phyloP scores from a whole-genome alignment of 2,888 invertebrate genomes.

The Tipula helvola region DNA sequence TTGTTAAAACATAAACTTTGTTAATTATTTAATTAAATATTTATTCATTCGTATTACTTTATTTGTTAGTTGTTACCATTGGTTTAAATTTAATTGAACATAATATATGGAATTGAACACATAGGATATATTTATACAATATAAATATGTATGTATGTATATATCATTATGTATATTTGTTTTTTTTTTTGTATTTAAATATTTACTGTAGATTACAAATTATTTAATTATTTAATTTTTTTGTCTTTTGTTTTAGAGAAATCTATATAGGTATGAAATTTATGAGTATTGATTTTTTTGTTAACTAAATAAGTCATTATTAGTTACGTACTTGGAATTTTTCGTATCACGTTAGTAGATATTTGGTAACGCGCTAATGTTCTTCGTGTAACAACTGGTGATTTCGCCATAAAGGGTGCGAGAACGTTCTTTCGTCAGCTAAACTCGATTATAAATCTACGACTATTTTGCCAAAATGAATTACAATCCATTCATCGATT shows the following conservation, averaged over 20 bases:
- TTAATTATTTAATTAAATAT: background rate
- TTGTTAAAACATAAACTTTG: background rate
- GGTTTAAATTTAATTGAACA: background rate
- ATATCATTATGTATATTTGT: background rate
- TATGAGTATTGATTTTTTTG: background rate
- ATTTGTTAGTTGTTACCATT: background rate
- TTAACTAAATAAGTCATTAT: background rate
- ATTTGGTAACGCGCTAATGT: background rate
- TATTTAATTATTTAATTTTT: background rate
- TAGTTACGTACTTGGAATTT: background rate
- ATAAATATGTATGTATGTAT: background rate
- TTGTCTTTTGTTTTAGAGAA: background rate
- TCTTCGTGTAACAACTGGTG: background rate
- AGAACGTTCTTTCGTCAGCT: no score
- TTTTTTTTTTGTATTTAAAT: background rate
- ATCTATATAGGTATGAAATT: background rate
- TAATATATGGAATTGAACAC: background rate
- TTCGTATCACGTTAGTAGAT: background rate
- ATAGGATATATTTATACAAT: background rate
- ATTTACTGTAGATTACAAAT: background rate
- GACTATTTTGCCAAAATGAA: no score
- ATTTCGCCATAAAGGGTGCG: no score
- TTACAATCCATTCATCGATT: no score
- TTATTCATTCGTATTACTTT: background rate
- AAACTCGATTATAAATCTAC: no score